These are phyloP conservation scores for Mus spretus DNA, from an alignment of 2,797 vertebrate genomes.

Conservation along the genomic window DNA sequence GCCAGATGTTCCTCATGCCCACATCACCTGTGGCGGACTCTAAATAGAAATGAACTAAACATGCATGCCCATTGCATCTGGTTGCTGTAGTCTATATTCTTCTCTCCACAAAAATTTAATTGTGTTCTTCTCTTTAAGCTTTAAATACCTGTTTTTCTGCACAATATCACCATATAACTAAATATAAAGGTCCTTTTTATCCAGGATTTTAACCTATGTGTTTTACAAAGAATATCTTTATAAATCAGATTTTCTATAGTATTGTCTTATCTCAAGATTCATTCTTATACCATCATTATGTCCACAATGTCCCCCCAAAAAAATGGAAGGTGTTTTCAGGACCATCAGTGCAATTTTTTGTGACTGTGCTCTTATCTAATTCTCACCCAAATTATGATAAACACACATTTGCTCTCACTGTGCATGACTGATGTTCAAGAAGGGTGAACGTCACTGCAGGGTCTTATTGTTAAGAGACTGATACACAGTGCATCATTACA, in stretches of 20 bases:
- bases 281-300: background rate
- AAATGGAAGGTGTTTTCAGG: background rate
- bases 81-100: background rate
- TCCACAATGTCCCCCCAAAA: background rate
- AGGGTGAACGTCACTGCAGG: background rate
- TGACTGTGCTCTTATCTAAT: background rate
- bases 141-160: background rate
- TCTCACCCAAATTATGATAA: background rate
- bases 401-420: background rate
- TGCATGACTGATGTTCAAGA: background rate
- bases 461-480: background rate
- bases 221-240: background rate
- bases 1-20: background rate
- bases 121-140: background rate
- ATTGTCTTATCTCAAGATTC: background rate
- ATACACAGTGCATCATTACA: background rate
- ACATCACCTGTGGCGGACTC: background rate
- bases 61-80: background rate
- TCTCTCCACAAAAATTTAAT: background rate
- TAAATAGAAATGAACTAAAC: background rate
- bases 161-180: background rate
- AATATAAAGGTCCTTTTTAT: background rate
- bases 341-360: background rate
- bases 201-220: background rate
- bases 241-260: slow-evolving; percentile 22